Percentiles rank a stretch among this genome's conserved stretches.
Evolutionary conservation across 1,140 invertebrate species (phyloP).

Genomic region (Hycleus cichorii): DNA sequence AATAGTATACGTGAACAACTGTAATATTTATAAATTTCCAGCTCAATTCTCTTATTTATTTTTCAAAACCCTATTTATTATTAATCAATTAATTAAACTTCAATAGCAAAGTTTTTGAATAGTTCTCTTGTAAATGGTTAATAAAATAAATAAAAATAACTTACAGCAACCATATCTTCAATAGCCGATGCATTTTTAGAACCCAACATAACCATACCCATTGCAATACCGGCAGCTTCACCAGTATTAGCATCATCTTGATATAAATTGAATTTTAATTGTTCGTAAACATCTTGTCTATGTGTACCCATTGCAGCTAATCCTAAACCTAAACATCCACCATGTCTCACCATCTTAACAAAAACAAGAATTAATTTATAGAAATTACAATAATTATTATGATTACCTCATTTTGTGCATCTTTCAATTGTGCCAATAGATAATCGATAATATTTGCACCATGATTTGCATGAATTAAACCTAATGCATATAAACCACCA

Average conservation of each 20-base stretch:
- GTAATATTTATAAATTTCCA: too few relatives aligned
- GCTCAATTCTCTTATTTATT: too few relatives aligned
- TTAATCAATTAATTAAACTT: too few relatives aligned
- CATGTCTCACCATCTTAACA: slow-evolving; percentile 82
- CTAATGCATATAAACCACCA: slow-evolving; percentile 94
- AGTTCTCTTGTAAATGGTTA: neutral
- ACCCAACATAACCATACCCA: slow-evolving; percentile 98
- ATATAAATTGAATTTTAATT: slow-evolving; percentile 93
- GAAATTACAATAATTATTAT: neutral
- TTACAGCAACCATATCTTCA: slow-evolving; percentile 88
- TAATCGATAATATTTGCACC: slow-evolving; percentile 96
- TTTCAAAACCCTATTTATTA: too few relatives aligned
- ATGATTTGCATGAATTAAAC: slow-evolving; percentile 98
- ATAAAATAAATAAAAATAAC: slow-evolving; percentile 22
- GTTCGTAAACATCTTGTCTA: slow-evolving; percentile 88
- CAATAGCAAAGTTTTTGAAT: too few relatives aligned
- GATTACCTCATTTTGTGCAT: slow-evolving; percentile 78
- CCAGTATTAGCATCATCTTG: slow-evolving; percentile 98
- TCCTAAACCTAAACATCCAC: slow-evolving; percentile 93
- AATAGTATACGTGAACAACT: too few relatives aligned
- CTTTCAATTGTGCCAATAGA: slow-evolving; percentile 87
- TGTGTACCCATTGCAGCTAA: slow-evolving; percentile 97
- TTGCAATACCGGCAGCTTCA: slow-evolving; percentile 95
- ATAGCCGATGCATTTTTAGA: slow-evolving; percentile 83
- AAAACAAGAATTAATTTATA: neutral